Conservation (phyloP, 1,140 invertebrate genomes). For the Ceratoteleas bidentatus region DNA sequence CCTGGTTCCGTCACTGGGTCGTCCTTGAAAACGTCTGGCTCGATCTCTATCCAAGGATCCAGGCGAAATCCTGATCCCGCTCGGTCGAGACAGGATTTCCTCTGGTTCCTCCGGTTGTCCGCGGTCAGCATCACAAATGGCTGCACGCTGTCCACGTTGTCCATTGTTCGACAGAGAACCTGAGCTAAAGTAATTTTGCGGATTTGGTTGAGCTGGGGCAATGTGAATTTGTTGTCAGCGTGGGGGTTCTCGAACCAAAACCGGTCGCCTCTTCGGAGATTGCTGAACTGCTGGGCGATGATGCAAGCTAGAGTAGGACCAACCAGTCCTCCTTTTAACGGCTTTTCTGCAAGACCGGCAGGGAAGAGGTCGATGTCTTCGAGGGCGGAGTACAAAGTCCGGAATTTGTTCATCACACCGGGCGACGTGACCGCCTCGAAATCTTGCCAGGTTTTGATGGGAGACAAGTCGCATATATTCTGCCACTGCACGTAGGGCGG, state of each 20-base stretch:
- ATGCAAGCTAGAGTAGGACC: no score
- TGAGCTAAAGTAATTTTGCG: constrained; percentile 89
- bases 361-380: no score
- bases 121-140: constrained; percentile 89
- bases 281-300: constrained; percentile 95
- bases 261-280: constrained; percentile 92
- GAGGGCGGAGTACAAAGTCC: no score
- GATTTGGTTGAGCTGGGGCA: constrained; percentile 93
- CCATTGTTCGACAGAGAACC: constrained; percentile 92
- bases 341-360: no score
- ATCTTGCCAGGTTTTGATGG: constrained; percentile 88
- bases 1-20: constrained; percentile 2
- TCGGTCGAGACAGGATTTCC: constrained; percentile 86
- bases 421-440: constrained; percentile 87
- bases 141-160: constrained; percentile 87
- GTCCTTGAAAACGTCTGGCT: neutral
- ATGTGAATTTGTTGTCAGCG: constrained; percentile 88
- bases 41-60: constrained; percentile 82
- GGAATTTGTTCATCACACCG: constrained; percentile 84
- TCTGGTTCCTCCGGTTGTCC: constrained; percentile 84
- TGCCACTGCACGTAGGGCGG: constrained; percentile 91
- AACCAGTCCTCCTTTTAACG: no score
- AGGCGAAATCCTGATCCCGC: constrained; percentile 87
- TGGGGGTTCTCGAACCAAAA: constrained; percentile 95
- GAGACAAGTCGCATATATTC: constrained; percentile 88